Evolutionary conservation across 2,797 vertebrate species (phyloP).

Genomic region (Ptychadena robeensis): DNA sequence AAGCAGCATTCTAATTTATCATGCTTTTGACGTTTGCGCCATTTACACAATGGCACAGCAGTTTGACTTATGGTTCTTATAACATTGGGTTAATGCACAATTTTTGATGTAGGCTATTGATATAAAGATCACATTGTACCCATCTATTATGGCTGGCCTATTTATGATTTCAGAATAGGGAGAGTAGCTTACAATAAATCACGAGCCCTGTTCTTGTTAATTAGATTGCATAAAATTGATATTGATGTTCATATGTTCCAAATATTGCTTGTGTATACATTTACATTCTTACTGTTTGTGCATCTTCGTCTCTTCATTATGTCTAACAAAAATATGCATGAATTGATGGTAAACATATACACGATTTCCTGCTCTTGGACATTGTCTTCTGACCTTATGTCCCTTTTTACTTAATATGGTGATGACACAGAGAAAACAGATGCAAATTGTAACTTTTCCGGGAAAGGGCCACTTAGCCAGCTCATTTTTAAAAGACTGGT

Average conservation of each 20-base stretch:
- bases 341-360: neutral
- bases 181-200: conserved; percentile 38
- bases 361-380: conserved; percentile 4
- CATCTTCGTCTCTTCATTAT: neutral
- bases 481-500: neutral
- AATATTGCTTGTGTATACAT: conserved; percentile 28
- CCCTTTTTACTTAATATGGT: conserved; percentile 28
- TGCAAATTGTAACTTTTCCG: conserved; percentile 9
- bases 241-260: conserved; percentile 33
- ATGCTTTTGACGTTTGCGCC: neutral
- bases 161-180: conserved; percentile 37
- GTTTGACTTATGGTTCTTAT: neutral
- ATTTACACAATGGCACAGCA: neutral
- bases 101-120: conserved; percentile 4
- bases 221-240: conserved; percentile 54
- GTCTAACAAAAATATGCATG: neutral
- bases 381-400: conserved; percentile 23
- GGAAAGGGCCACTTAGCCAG: conserved; percentile 1
- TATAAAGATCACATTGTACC: conserved; percentile 1
- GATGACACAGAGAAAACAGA: neutral
- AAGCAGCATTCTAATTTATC: neutral
- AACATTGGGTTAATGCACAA: conserved; percentile 16
- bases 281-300: neutral
- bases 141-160: neutral
- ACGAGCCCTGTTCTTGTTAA: conserved; percentile 24